Base-by-base conservation (phyloP, 2,888 invertebrate species). In the Philereme transversata region DNA sequence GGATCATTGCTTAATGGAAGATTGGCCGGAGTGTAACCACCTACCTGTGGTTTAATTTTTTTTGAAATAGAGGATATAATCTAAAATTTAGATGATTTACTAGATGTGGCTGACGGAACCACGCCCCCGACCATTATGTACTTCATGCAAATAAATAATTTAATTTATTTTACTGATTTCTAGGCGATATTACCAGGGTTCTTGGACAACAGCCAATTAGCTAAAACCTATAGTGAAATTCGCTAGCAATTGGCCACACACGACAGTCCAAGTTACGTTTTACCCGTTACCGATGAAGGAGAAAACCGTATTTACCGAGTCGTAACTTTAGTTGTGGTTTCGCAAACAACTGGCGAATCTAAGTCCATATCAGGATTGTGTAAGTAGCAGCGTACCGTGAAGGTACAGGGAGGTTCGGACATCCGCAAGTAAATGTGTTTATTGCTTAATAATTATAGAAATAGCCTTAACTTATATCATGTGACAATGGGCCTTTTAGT, bases 351-450 rank as follows among this genome's bases (percentile, higher is more conserved):
- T 70, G 64, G 70, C 72, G 63, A 73, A 75, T 76, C 79, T 82
- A 81, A 78, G 74, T 74, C 77, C 78, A 78, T 79, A 81, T 82
- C 76, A 71, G 69, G 69, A 81, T 88, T 82, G 86, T 83, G 89
- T 77, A 88, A 88, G 64, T 62, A 52, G 77, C 77, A 71, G 57
- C 77, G 74, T 78, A 79, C 84, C 87, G 87, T 85, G 83, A 87
- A 83, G 84, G 83, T 79, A 86, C 84, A 71, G 73, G 76, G 77
- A 72, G 73, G 70, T 67, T 68, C 68, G 69, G 72, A 76, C 74
- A 73, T 78, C 72, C 69, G 71, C 64, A 51, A 69, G 64, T 58
- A 52, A 63, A 59, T 56, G 56, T 58, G 43, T 7, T n/a, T 54
- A 51, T 71, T 71, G 74, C 69, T 49, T 63, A 63, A 71, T 55